Conservation (phyloP, 2,113 vertebrate species). For the Mungos mungo region DNA sequence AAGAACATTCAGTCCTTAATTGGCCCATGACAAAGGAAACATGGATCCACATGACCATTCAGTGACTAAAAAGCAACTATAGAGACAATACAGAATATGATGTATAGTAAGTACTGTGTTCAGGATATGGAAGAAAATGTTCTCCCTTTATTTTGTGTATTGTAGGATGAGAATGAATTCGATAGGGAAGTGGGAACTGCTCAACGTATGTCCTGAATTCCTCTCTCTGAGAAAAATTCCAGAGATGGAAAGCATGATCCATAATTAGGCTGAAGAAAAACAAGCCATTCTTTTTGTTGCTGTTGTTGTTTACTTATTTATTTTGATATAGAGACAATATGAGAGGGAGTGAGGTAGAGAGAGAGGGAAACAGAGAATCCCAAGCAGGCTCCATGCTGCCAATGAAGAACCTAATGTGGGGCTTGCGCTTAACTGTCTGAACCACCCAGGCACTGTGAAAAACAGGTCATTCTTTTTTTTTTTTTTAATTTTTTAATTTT, state of each 20-base stretch:
- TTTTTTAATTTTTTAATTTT: no score
- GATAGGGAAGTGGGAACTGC: not conserved
- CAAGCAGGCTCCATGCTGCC: no score
- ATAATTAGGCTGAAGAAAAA: not conserved
- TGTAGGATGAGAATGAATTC: not conserved
- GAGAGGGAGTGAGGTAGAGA: no score
- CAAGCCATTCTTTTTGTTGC: no score
- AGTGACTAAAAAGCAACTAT: not conserved
- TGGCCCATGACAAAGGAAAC: not conserved
- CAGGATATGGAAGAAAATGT: fast-evolving
- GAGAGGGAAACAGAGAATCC: no score
- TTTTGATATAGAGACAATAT: no score
- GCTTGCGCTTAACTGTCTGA: no score
- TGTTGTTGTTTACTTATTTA: no score
- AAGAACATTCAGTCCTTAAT: not conserved
- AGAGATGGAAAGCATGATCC: not conserved
- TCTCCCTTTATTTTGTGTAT: not conserved
- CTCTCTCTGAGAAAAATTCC: not conserved
- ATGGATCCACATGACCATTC: not conserved
- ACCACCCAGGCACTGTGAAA: no score
- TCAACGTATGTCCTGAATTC: not conserved
- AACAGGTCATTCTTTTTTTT: not conserved
- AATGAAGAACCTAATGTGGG: no score
- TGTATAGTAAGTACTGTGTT: not conserved
- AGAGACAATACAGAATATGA: not conserved